A percentile compares a stretch with the other conserved stretches of the same genome.
These are phyloP conservation scores for Chunga burmeisteri DNA, from an alignment of 2,113 vertebrate genomes.

Conservation along the genomic window DNA sequence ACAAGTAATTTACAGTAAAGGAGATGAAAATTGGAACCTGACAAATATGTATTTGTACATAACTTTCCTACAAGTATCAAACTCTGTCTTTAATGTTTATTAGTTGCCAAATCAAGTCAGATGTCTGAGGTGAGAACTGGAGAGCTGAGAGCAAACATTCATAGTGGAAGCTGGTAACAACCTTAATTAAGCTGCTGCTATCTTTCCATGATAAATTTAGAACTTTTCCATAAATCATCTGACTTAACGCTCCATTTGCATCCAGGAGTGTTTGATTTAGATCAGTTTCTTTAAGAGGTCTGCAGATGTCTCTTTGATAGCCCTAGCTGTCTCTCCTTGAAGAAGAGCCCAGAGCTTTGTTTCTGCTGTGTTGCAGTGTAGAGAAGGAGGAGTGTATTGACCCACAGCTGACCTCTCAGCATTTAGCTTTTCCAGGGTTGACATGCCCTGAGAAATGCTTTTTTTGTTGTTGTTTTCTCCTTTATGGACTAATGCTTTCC, in stretches of 20 bases:
- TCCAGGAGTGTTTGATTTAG: constrained; percentile 4
- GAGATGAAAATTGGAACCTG: background rate
- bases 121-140: background rate
- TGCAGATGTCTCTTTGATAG: background rate
- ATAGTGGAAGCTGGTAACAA: background rate
- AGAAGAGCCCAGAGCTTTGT: background rate
- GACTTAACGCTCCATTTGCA: background rate
- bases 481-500: background rate
- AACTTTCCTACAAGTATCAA: background rate
- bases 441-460: background rate
- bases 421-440: background rate
- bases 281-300: background rate
- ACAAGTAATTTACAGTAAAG: background rate
- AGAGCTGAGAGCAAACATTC: constrained; percentile 16
- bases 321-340: background rate
- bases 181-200: constrained; percentile 26
- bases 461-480: background rate
- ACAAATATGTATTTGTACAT: background rate
- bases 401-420: background rate
- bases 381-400: background rate
- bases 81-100: background rate
- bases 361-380: background rate
- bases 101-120: background rate
- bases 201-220: constrained; percentile 31
- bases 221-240: background rate